Percentiles rank a stretch among this genome's conserved stretches.
These are phyloP conservation scores for Xiphias gladius DNA, from an alignment of 2,113 vertebrate species.

Conservation along the genomic window DNA sequence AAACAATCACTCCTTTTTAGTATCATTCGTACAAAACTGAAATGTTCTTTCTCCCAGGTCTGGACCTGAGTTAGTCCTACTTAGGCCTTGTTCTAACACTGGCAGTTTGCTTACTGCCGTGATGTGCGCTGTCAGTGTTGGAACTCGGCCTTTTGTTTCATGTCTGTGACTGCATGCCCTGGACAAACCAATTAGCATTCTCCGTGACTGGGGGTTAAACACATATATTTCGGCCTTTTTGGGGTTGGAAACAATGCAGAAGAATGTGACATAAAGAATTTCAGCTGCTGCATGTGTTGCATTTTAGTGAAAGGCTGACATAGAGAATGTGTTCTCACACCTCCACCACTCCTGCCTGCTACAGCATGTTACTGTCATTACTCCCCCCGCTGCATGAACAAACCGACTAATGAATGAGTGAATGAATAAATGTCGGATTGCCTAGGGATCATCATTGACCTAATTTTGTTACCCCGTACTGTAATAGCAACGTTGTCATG, in stretches of 20 bases:
- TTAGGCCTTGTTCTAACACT: constrained; percentile 34
- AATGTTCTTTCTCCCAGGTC: constrained; percentile 14
- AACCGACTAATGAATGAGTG: constrained; percentile 20
- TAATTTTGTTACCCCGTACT: neutral
- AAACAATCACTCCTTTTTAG: constrained; percentile 48
- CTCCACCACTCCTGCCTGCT: constrained; percentile 24
- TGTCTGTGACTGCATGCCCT: constrained; percentile 86
- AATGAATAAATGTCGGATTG: constrained; percentile 25
- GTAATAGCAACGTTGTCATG: neutral
- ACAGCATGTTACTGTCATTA: constrained; percentile 45
- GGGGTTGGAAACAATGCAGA: constrained; percentile 13
- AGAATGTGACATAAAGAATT: constrained; percentile 17
- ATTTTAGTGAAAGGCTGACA: constrained; percentile 19
- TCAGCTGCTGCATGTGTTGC: constrained; percentile 54
- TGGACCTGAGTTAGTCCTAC: constrained; percentile 25
- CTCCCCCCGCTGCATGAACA: constrained; percentile 52
- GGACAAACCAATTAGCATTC: constrained; percentile 84
- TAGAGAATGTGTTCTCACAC: constrained; percentile 30
- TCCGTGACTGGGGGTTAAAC: constrained; percentile 26
- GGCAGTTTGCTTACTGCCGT: constrained; percentile 18
- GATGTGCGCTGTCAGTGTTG: constrained; percentile 50
- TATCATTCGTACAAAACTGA: neutral
- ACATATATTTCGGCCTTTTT: neutral
- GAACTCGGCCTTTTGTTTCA: constrained; percentile 67
- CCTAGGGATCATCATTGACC: neutral